Conservation (phyloP, 64 coral and sea anemone genomes). For the Stichodactyla helianthus region DNA sequence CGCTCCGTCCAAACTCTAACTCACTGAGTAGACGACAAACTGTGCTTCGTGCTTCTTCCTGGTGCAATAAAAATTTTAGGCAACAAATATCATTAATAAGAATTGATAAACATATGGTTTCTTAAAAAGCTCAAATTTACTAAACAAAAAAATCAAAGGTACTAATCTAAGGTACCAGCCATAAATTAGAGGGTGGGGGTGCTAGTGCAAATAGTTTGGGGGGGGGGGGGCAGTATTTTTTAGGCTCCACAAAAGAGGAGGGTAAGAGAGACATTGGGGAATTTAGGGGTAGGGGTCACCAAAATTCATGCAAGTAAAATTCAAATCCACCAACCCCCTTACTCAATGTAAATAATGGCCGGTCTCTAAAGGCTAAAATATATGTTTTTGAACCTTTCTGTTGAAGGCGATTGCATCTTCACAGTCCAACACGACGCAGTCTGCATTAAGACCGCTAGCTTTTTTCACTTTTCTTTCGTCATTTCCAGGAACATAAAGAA, state of each 20-base stretch:
- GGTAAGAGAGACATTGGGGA: too few species aligned
- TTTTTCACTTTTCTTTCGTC: conserved; percentile 89
- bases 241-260: too few species aligned
- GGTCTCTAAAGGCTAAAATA: background rate
- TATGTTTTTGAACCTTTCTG: conserved; percentile 50
- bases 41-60: conserved; percentile 84
- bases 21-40: conserved; percentile 56
- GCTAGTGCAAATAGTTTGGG: too few species aligned
- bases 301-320: too few species aligned
- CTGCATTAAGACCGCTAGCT: conserved; percentile 64
- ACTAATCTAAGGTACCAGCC: too few species aligned
- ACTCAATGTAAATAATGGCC: too few species aligned
- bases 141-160: too few species aligned
- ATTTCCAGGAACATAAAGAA: conserved; percentile 96
- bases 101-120: background rate
- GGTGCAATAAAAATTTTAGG: background rate
- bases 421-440: conserved; percentile 94
- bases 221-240: too few species aligned
- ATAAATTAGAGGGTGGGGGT: too few species aligned
- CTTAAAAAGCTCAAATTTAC: background rate
- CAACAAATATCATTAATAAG: background rate
- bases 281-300: too few species aligned
- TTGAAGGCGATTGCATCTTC: conserved; percentile 86
- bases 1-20: conserved; percentile 74
- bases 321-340: too few species aligned